Conservation (phyloP, 2,888 invertebrate species). For the Leptinotarsa haldemani region DNA sequence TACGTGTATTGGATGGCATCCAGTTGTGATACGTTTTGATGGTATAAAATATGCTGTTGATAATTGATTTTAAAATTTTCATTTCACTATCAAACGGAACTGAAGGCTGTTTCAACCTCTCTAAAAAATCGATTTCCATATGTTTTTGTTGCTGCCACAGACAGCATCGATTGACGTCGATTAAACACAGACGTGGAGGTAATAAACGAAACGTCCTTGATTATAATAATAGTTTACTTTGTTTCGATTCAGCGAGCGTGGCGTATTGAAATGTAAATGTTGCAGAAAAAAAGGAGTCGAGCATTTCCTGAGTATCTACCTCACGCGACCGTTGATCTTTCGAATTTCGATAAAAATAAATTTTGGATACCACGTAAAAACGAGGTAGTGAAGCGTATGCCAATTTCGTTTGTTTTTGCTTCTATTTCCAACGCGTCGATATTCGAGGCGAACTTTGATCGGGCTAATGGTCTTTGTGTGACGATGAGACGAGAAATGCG, state of each 20-base stretch:
- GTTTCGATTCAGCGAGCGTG: not conserved
- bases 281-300: not conserved
- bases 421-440: slow-evolving; percentile 6
- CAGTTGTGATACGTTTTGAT: no score
- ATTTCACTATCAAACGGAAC: no score
- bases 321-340: slow-evolving; percentile 17
- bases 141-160: not conserved
- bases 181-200: not conserved
- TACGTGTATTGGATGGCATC: no score
- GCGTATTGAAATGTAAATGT: slow-evolving; percentile 10
- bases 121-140: not conserved
- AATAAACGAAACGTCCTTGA: slow-evolving; percentile 15
- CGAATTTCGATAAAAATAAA: slow-evolving; percentile 1
- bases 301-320: slow-evolving; percentile 2
- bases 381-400: not conserved
- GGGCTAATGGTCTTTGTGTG: slow-evolving; percentile 7
- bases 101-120: no score
- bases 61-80: no score
- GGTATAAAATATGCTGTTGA: no score
- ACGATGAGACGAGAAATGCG: slow-evolving; percentile 3
- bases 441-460: slow-evolving; percentile 7
- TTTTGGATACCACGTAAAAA: not conserved
- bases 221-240: slow-evolving; percentile 18
- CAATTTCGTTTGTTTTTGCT: not conserved
- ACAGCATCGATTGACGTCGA: not conserved